Evolutionary conservation across 2,113 vertebrate genomes (phyloP).

Genomic region (Rousettus leschenaultii): DNA sequence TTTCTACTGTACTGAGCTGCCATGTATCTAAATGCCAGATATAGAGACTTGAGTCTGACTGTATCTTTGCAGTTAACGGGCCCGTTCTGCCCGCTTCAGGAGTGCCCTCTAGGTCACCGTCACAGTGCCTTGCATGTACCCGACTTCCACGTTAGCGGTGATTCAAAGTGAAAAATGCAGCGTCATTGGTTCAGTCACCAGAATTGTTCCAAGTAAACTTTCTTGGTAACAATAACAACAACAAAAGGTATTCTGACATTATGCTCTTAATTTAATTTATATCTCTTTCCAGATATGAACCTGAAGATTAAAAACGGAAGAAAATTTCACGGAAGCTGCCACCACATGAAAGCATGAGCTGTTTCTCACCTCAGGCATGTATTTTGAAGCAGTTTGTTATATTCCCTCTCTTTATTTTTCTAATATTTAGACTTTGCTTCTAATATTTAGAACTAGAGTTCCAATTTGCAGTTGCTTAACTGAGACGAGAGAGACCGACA

Average conservation of each 20-base stretch:
- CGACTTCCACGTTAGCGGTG: background rate
- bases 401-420: slow-evolving; percentile 32
- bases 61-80: background rate
- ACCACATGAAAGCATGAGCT: slow-evolving; percentile 19
- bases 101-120: background rate
- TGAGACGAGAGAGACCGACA: background rate
- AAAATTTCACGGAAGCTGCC: slow-evolving; percentile 43
- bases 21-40: background rate
- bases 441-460: slow-evolving; percentile 35
- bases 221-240: background rate
- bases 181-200: background rate
- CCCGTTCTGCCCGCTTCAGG: background rate
- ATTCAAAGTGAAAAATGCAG: accelerated
- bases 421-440: slow-evolving; percentile 39
- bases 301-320: slow-evolving; percentile 76
- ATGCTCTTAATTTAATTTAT: background rate
- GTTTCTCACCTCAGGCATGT: slow-evolving; percentile 3
- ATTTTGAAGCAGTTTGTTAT: background rate
- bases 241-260: background rate
- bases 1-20: too few relatives aligned
- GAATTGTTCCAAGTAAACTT: background rate
- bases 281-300: slow-evolving; percentile 78
- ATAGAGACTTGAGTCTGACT: background rate
- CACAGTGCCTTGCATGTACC: background rate
- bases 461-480: slow-evolving; percentile 34